Base-by-base conservation (phyloP, 2,888 invertebrate genomes). In the Arctia plantaginis region DNA sequence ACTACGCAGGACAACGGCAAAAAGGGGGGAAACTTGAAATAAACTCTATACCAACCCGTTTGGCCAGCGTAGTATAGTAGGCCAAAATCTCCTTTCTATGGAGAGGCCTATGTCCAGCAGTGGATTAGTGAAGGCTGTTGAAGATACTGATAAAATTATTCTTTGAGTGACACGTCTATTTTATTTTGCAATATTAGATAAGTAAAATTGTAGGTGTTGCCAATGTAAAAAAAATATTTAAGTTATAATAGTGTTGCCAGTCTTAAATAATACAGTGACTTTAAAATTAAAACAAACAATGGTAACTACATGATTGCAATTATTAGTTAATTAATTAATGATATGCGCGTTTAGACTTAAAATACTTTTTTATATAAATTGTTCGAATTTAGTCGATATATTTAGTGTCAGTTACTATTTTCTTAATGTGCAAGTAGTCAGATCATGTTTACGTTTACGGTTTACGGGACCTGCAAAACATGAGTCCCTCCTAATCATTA, bases 241-340 rank as follows among this genome's bases (percentile, higher is more conserved):
- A 79, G 80, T 81, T 72, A 71, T 71, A 80, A 75, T 82, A 77
- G 78, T 82, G 76, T 83, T 84, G 83, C 86, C 86, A 88, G 87
- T 89, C 87, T 87, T 89, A 88, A 86, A 82, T 74, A 75, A 76
- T 82, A 69, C 80, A 85, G 77, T 87, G 84, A 87, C 80, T 86
- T 80, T 74, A 76, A 80, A 72, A 55, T 59, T 59, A 67, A 51
- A 72, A 81, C 74, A 78, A 69, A 69, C 23, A 78, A 80, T 79
- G 85, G 85, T 83, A 84, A 85, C 83, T 83, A 79, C 74, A 68
- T 77, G 79, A 77, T 74, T 82, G 62, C 71, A 77, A 68, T 30
- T 66, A 73, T 72, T 66, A 62, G 30, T 73, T 71, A 76, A 69
- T 72, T 72, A 76, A 70, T 76, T 69, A 72, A 74, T 33, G 65